These are phyloP conservation scores for Menura novaehollandiae DNA, from an alignment of 2,113 vertebrate genomes.

Conservation along the genomic window DNA sequence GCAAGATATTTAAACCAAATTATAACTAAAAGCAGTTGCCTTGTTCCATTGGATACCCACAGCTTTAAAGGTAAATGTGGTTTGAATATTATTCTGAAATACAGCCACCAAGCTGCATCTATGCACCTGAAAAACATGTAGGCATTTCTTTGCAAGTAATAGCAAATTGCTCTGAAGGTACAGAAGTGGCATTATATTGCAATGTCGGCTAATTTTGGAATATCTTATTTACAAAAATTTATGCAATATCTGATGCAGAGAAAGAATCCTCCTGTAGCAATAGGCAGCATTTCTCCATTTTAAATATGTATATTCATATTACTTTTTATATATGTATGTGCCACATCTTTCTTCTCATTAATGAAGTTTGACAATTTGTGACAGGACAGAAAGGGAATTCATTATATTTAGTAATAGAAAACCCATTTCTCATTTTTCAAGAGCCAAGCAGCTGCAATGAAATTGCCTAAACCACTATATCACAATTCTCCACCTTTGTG, in stretches of 20 bases:
- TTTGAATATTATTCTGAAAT: not conserved
- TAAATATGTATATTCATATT: not conserved
- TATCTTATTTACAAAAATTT: not conserved
- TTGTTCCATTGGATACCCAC: not conserved
- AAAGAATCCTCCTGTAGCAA: not conserved
- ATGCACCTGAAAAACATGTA: not conserved
- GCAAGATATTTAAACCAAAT: not conserved
- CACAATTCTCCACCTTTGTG: constrained; percentile 59
- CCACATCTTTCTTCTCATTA: constrained; percentile 62
- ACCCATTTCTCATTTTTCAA: constrained; percentile 78
- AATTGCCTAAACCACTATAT: constrained; percentile 72
- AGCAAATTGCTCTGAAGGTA: not conserved
- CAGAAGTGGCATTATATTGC: not conserved
- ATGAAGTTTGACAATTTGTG: constrained; percentile 81
- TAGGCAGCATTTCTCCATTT: not conserved
- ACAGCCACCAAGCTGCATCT: not conserved
- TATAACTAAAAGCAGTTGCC: not conserved
- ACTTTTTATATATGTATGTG: not conserved
- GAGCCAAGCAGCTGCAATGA: constrained; percentile 55
- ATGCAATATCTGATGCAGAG: not conserved
- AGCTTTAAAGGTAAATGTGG: not conserved
- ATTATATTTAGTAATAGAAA: constrained; percentile 83
- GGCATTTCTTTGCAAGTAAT: not conserved
- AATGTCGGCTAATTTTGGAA: not conserved
- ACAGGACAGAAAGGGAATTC: constrained; percentile 76